Base-by-base conservation (phyloP, 2,113 vertebrate species). In the Empidonax traillii region DNA sequence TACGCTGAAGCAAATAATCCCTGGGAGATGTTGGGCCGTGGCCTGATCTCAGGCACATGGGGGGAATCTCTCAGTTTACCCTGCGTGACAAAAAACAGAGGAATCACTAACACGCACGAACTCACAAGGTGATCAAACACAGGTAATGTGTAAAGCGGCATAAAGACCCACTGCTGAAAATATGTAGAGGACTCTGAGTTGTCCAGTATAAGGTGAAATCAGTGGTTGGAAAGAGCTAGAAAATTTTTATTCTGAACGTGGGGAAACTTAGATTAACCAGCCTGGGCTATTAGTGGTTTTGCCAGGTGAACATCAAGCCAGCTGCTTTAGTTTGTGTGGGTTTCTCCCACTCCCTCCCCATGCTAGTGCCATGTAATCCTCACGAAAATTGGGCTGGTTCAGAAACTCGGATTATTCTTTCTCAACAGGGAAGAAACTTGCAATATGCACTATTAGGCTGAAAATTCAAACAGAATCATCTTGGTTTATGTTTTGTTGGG, bases 91-190 rank as follows among this genome's bases (percentile, higher is more conserved):
- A 44, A 73, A 80, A 53, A 22, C 1, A 33, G 33, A 68, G 62
- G 66, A 47, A 49, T 31, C 10, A 3, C 7, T 23, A 59, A 22
- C 33, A 22, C 0, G 6, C 55, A 30, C 2, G 0, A 55, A 5
- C 7, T 51, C 71, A 46, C 21, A 24, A 41, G 43, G 56, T 11
- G 43, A 37, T 66, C 35, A 23, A 44, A 68, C 9, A 37, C 0
- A 0, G 44, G 35, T 3, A 16, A 41, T 1, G 19, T 11, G 35
- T 23, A 51, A n/a, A 90, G 47, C 0, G 4, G 4, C 14, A 10
- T 16, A 27, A 47, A 61, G 67, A 76, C 9, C 5, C 8, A 0
- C 3, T 20, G 22, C 30, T 74, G 65, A 65, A 78, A 59, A 67
- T 14, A 25, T 1, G 2, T 31, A 13, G 23, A 3, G 66, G 53